Conservation (phyloP, 2,888 invertebrate genomes). For the Ephialtes manifestator region DNA sequence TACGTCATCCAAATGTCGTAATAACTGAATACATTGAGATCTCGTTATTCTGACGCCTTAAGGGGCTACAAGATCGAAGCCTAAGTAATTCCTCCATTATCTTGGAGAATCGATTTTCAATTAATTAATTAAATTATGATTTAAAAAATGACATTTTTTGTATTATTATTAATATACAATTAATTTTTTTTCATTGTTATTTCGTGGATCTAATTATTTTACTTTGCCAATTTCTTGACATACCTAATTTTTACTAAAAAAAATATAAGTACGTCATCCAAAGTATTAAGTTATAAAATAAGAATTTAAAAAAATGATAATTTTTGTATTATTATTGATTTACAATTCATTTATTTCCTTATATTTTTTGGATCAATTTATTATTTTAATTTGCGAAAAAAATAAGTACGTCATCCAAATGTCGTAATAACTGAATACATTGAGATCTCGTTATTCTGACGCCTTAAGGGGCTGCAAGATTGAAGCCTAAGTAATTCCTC, state of each 20-base stretch:
- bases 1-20: neutral
- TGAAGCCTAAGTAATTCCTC: conserved; percentile 31
- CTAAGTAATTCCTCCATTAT: conserved; percentile 36
- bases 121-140: no score
- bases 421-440: conserved; percentile 28
- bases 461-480: neutral
- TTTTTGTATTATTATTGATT: no score
- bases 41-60: conserved; percentile 11
- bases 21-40: conserved; percentile 42
- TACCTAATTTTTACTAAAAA: neutral
- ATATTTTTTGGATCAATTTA: no score
- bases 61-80: neutral
- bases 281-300: no score
- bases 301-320: no score
- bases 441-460: conserved; percentile 29
- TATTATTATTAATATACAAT: neutral
- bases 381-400: no score
- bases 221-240: neutral
- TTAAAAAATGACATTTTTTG: no score
- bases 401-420: no score
- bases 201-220: neutral
- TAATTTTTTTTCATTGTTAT: neutral
- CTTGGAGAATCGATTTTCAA: no score
- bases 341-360: no score
- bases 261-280: neutral